These are phyloP conservation scores for Psilopsiagon aymara DNA, from an alignment of 2,113 vertebrate genomes.

Conservation along the genomic window DNA sequence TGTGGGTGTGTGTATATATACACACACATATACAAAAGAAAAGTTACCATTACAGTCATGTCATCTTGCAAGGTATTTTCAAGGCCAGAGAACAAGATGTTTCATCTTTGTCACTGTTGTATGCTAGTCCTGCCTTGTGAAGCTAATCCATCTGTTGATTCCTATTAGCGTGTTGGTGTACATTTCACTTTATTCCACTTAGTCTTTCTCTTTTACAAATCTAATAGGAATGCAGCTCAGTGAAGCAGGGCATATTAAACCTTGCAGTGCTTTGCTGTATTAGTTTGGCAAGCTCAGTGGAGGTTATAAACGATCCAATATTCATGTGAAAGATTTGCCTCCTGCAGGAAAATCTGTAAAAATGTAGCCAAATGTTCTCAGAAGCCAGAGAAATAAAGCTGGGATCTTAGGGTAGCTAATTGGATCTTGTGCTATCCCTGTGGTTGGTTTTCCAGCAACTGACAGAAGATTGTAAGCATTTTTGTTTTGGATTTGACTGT, in stretches of 20 bases:
- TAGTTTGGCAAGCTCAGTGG: not conserved
- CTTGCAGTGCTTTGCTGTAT: not conserved
- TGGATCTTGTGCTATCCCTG: not conserved
- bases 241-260: not conserved
- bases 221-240: not conserved
- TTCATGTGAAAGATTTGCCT: not conserved
- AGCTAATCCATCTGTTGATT: not conserved
- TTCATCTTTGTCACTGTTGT: not conserved
- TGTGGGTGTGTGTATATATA: not conserved
- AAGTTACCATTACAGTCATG: not conserved
- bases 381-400: not conserved
- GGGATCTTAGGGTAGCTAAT: not conserved
- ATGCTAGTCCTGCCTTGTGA: not conserved
- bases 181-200: not conserved
- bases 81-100: not conserved
- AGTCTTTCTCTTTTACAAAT: not conserved
- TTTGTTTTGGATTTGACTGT: not conserved
- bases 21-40: not conserved
- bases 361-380: not conserved
- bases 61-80: conserved; percentile 24
- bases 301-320: not conserved
- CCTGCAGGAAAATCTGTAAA: not conserved
- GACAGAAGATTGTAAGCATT: not conserved
- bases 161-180: not conserved
- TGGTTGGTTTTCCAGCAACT: not conserved